phyloP scores from a whole-genome alignment of 2,113 vertebrate species.

The Epinephelus lanceolatus region DNA sequence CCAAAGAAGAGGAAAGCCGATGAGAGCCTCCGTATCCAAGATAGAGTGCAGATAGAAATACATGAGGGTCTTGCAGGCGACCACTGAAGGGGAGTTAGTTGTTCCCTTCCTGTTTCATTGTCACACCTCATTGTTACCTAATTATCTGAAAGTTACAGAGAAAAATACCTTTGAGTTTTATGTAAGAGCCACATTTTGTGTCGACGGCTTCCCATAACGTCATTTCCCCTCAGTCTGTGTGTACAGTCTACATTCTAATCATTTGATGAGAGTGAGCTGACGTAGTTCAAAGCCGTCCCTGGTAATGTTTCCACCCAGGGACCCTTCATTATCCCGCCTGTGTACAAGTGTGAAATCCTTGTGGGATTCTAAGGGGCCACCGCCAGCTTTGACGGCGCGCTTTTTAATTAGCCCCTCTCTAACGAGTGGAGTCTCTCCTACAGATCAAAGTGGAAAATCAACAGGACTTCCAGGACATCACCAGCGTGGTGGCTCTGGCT shows the following conservation, averaged over 20 bases:
- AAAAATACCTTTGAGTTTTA: conserved; percentile 3
- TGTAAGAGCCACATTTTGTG: conserved; percentile 19
- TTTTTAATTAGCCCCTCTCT: conserved; percentile 53
- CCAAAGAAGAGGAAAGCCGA: neutral
- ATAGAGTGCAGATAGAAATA: neutral
- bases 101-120: neutral
- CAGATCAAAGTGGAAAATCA: conserved; percentile 98
- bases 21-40: neutral
- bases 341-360: conserved; percentile 65
- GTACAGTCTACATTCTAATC: conserved; percentile 46
- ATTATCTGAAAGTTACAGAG: conserved; percentile 9
- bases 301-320: conserved; percentile 50
- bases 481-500: conserved; percentile 94
- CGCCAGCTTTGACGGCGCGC: conserved; percentile 6
- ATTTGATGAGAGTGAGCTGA: conserved; percentile 46
- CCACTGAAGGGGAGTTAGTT: neutral
- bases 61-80: neutral
- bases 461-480: conserved; percentile 95
- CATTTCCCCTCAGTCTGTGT: conserved; percentile 34
- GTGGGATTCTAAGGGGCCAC: conserved; percentile 49
- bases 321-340: conserved; percentile 59
- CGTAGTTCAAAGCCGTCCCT: conserved; percentile 53
- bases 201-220: conserved; percentile 25
- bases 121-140: conserved; percentile 35
- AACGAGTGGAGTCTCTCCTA: conserved; percentile 53